Conservation (phyloP, 2,888 invertebrate genomes). For the Macaria liturata region DNA sequence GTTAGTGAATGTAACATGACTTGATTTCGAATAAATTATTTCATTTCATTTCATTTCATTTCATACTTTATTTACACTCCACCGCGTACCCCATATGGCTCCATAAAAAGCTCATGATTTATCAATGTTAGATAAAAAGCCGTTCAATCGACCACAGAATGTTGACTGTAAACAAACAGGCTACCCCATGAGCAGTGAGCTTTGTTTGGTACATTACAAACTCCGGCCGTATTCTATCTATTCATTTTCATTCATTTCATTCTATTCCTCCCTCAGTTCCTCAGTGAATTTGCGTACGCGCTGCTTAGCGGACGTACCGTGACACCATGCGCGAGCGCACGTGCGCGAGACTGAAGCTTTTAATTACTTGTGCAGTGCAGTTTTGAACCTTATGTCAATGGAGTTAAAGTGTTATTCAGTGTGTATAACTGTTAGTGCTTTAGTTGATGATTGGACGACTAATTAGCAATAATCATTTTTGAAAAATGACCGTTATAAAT, state of each 20-base stretch:
- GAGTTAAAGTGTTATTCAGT: constrained; percentile 11
- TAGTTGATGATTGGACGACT: constrained; percentile 33
- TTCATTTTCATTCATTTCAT: too few species aligned
- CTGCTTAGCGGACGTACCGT: constrained; percentile 42
- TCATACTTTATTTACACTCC: too few species aligned
- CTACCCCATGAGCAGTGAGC: constrained; percentile 40
- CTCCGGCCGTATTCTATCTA: not conserved
- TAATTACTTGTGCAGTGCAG: constrained; percentile 6
- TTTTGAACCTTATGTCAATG: constrained; percentile 21
- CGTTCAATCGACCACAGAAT: constrained; percentile 40
- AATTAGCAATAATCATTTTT: constrained; percentile 35
- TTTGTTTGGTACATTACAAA: not conserved
- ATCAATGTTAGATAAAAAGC: constrained; percentile 40
- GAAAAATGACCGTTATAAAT: constrained; percentile 48
- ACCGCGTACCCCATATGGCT: constrained; percentile 14
- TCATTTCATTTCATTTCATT: too few species aligned
- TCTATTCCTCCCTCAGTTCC: too few species aligned
- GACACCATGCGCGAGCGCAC: constrained; percentile 22
- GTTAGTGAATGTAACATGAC: too few species aligned
- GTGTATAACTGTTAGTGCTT: constrained; percentile 31
- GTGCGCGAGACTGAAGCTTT: constrained; percentile 12
- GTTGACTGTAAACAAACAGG: constrained; percentile 41
- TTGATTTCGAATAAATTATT: too few species aligned
- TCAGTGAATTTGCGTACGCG: constrained; percentile 50
- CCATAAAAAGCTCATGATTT: constrained; percentile 30